phyloP scores from a whole-genome alignment of 2,113 vertebrate species.

The Anoplopoma fimbria region DNA sequence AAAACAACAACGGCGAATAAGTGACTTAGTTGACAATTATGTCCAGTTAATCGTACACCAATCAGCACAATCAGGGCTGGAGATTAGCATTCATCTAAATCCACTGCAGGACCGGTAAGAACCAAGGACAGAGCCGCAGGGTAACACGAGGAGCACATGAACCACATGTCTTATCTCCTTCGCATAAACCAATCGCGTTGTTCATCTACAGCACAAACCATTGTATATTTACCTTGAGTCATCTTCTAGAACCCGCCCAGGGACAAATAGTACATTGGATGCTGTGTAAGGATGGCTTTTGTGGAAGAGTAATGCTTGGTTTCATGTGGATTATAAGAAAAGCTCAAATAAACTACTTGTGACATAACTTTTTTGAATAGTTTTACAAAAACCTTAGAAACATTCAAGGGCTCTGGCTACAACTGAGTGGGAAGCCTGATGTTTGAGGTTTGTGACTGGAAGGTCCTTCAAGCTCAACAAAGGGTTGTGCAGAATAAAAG shows the following conservation, averaged over 20 bases:
- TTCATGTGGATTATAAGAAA: neutral
- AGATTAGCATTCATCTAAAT: slow-evolving; percentile 38
- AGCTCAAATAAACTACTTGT: neutral
- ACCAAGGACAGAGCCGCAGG: slow-evolving; percentile 25
- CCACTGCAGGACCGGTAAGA: slow-evolving; percentile 7
- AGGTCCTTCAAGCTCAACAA: slow-evolving; percentile 22
- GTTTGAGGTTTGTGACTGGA: neutral
- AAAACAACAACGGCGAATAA: slow-evolving; percentile 4
- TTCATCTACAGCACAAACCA: neutral
- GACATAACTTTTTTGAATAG: neutral
- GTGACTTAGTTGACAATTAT: slow-evolving; percentile 35
- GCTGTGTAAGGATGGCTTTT: neutral
- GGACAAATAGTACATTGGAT: neutral
- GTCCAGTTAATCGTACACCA: slow-evolving; percentile 24
- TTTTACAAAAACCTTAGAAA: neutral
- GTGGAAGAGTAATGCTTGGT: neutral
- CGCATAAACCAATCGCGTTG: neutral
- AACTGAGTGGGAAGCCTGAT: neutral
- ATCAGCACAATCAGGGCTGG: slow-evolving; percentile 26
- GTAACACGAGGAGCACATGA: slow-evolving; percentile 7
- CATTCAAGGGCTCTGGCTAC: slow-evolving; percentile 20
- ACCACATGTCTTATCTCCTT: slow-evolving; percentile 16
- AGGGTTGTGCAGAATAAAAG: slow-evolving; percentile 9
- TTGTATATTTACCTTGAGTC: neutral
- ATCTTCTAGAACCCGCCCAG: neutral